Base-by-base conservation (phyloP, 1,140 invertebrate species). In the Bombyx mandarina region DNA sequence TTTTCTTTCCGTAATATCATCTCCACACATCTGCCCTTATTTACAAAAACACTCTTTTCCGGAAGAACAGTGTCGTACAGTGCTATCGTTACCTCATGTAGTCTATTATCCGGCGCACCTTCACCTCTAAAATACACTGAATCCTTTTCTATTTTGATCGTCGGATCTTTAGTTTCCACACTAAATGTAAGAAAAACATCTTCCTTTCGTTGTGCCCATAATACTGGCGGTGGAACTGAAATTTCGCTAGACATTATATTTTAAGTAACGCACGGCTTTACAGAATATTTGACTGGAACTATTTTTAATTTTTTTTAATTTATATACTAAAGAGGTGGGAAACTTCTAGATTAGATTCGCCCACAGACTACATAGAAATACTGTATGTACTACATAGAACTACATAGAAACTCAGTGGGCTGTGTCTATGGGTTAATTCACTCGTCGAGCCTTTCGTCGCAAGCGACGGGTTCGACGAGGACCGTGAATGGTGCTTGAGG, bases 171-270 rank as follows among this genome's bases (percentile, higher is more conserved):
- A 79, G 94, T 94, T 90, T 97, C 96, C 71, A 98, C 86, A 83
- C 93, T 94, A 75, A 98, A 93, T 57, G 96, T 98, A 59, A 98
- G 87, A 79, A 93, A 97, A 55, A 99, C 84, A 63, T 93, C 88
- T 75, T 93, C 91, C 69, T 91, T 93, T 69, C 95, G 91, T 83
- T 99, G 97, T 45, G 97, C 97, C 97, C 97, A 98, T 80, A 94
- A 91, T 56, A 98, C 93, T 59, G 94, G 91, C 54, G 97, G 96
- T 69, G 94, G 94, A 66, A 91, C 86, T 67, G 88, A 51, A 67
- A 65, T 62, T 75, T 87, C 84, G 61, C 63, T 76, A 35, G 83
- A 73, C 82, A 85, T 85, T n/a, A 12, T 46, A 22, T 48, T 35
- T 35, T 35, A 35, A 35, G 26, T 35, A 35, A 35, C 26, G 26